Base-by-base conservation (phyloP, 2,113 vertebrate species). In the Gobio gobio region DNA sequence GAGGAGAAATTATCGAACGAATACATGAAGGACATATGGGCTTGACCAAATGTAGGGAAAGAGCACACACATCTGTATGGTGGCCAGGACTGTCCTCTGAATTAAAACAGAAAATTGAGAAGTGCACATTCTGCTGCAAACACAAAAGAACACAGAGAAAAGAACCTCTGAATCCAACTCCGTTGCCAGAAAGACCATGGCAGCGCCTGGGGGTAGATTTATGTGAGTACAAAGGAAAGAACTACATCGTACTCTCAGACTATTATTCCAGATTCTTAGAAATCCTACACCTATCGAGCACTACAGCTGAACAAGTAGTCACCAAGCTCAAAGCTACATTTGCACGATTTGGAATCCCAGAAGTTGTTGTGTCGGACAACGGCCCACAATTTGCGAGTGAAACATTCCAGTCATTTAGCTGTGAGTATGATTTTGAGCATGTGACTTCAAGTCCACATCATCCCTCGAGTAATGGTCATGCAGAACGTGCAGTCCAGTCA, bases 191-290 rank as follows among this genome's bases (percentile, higher is more conserved):
- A 10, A 45, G 10, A 45, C 10, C 45, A 45, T 45, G 45, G 45
- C 45, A 45, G 10, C 2, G 45, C 45, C 2, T 45, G 45, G 45
- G 9, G 10, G 45, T 45, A 45, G 45, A 45, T 45, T 45, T 45
- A 45, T 45, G 9, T 45, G 45, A 45, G 45, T 45, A 45, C 45
- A 10, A 45, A 45, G 45, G 43, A 10, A 45, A 45, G 3, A 45
- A 45, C 45, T 45, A 45, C 45, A 45, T 45, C 9, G 43, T 45
- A 45, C 43, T 45, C 45, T 79, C 82, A 3, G 72, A 86, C 20
- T 85, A 82, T 56, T 82, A 66, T 33, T 85, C 83, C 45, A 82
- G 82, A 13, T 88, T 56, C 24, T 6, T 82, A 6, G 85, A 88
- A 47, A 82, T 88, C 61, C 61, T 88, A 12, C 51, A 83, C 26